Base-by-base conservation (phyloP, 2,797 vertebrate species). In the Dallia pectoralis region DNA sequence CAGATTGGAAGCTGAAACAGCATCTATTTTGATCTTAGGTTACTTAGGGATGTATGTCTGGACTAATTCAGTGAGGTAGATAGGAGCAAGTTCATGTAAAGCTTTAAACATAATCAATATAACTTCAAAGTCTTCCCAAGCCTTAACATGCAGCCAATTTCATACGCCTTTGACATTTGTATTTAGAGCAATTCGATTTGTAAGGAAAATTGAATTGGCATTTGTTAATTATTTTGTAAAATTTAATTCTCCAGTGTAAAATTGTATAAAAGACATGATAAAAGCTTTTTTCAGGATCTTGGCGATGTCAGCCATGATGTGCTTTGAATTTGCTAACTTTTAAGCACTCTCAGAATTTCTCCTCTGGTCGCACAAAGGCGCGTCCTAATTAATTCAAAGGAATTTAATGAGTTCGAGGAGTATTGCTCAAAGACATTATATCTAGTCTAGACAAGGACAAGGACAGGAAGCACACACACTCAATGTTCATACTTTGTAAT, bases 361-460 rank as follows among this genome's bases (percentile, higher is more conserved):
- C 44, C 44, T 19, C 62, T 47, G 22, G 32, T 48, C 69, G 76
- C 74, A 40, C 53, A 63, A 29, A 82, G 56, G 72, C 62, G 64
- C 61, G 51, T 53, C 29, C 9, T 72, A 74, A 85, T 76, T 62
- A 72, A 79, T 73, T 73, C 15, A 48, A 73, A 30, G 72, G 69
- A 3, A 68, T 73, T 61, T 76, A 85, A 81, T 76, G 29, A 67
- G 71, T 67, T 62, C 69, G 47, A 74, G 30, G 19, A 73, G 72
- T 81, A 75, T 47, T 67, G 32, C 81, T 79, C 70, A 79, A 77
- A 81, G 77, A 76, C 70, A 72, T 76, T 79, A 22, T 59, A 81
- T 77, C 48, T 32, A 70, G 69, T 79, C 65, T 70, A 53, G 74
- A 81, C 75, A 74, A 70, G 29, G 74, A 81, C 75, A 74, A 70